Conservation (phyloP, 2,888 invertebrate genomes). For the Euclidia mi region DNA sequence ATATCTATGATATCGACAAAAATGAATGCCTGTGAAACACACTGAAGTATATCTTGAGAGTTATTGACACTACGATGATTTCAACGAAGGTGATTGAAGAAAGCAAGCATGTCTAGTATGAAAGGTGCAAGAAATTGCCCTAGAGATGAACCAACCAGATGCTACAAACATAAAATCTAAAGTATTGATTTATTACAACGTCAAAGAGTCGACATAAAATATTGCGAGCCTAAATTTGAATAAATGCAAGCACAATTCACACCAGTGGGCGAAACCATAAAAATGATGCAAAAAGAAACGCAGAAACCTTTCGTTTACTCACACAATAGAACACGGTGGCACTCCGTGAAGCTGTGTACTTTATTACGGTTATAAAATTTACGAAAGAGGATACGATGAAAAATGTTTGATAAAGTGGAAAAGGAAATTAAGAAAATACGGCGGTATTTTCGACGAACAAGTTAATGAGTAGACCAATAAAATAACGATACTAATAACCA, state of each 20-base stretch:
- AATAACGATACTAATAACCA: not conserved
- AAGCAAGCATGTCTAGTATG: not conserved
- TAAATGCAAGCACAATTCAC: constrained; percentile 66
- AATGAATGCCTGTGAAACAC: constrained; percentile 9
- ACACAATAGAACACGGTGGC: constrained; percentile 12
- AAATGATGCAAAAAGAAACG: constrained; percentile 68
- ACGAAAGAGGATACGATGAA: not conserved
- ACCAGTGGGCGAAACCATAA: constrained; percentile 69
- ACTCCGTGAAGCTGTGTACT: not conserved
- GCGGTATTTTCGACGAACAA: not conserved
- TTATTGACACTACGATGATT: no score
- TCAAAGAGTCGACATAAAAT: constrained; percentile 40
- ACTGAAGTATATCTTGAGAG: not conserved
- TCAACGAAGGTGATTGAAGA: no score
- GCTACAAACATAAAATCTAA: constrained; percentile 40
- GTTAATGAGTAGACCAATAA: not conserved
- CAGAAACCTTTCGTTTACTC: constrained; percentile 38
- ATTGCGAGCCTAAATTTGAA: constrained; percentile 52
- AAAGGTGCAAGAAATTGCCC: constrained; percentile 16
- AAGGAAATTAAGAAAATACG: not conserved
- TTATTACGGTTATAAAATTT: constrained; percentile 12
- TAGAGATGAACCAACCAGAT: constrained; percentile 35
- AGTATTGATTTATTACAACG: constrained; percentile 32
- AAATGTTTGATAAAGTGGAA: not conserved
- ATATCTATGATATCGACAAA: constrained; percentile 44